These are phyloP conservation scores for Pollachius pollachius DNA, from an alignment of 2,113 vertebrate genomes.

Conservation along the genomic window DNA sequence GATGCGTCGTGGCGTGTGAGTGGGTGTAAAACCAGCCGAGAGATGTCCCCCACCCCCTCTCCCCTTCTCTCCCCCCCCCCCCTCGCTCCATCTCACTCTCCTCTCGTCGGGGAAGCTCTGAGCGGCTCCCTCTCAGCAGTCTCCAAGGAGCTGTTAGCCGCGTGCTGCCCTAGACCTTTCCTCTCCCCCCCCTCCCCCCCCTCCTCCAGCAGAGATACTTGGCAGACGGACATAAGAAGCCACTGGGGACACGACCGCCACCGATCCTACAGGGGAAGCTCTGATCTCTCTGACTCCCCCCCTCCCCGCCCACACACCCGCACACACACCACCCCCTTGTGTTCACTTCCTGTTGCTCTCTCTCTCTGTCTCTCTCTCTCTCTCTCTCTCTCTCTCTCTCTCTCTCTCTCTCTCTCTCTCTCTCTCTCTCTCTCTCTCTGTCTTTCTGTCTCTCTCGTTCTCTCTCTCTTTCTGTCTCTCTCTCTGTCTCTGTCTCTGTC, in stretches of 20 bases:
- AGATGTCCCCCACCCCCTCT: constrained; percentile 31
- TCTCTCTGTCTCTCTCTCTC: constrained; percentile 11
- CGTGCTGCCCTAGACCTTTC: too few species aligned
- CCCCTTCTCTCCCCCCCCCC: not conserved
- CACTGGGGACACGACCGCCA: too few species aligned
- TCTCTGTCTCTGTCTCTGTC: not conserved
- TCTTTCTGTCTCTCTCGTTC: not conserved
- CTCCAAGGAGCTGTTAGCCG: too few species aligned
- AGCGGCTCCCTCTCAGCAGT: too few species aligned
- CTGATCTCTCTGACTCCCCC: too few species aligned
- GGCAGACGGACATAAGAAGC: too few species aligned
- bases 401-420: not conserved
- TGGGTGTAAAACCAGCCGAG: constrained; percentile 66
- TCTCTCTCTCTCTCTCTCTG: not conserved
- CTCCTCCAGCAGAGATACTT: too few species aligned
- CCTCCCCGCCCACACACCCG: too few species aligned
- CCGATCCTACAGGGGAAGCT: too few species aligned
- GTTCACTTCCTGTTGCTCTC: not conserved
- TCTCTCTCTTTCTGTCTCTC: constrained; percentile 19
- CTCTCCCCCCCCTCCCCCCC: too few species aligned
- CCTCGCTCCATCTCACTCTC: too few species aligned
- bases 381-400: not conserved
- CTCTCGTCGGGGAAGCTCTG: too few species aligned
- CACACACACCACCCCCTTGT: not conserved
- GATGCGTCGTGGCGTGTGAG: constrained; percentile 57